A percentile compares a stretch with the other conserved stretches of the same genome.
These are phyloP conservation scores for Polyergus mexicanus DNA, from an alignment of 1,140 invertebrate genomes.

Conservation along the genomic window DNA sequence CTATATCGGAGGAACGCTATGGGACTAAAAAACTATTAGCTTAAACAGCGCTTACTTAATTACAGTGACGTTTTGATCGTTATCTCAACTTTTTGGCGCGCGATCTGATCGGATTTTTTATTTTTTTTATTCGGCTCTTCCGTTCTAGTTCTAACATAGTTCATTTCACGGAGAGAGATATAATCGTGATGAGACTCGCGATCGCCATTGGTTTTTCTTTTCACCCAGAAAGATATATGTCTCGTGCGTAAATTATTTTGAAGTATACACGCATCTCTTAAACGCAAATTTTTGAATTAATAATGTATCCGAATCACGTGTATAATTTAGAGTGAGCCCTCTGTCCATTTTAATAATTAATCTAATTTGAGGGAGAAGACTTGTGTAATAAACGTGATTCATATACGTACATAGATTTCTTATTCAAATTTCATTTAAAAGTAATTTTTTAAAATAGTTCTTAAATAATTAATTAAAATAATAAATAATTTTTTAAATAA, in stretches of 20 bases:
- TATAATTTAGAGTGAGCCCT: slow-evolving; percentile 10
- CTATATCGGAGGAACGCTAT: slow-evolving; percentile 27
- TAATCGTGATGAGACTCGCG: slow-evolving; percentile 21
- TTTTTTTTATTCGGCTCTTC: not conserved
- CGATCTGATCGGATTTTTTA: not conserved
- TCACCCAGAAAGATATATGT: slow-evolving; percentile 11
- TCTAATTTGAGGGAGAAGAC: not conserved
- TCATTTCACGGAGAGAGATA: slow-evolving; percentile 32
- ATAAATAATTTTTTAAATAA: slow-evolving; percentile 12
- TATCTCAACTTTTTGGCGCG: slow-evolving; percentile 44
- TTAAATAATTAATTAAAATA: not conserved
- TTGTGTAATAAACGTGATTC: not conserved
- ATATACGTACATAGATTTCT: not conserved
- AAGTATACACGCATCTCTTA: slow-evolving; percentile 26
- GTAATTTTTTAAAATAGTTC: not conserved
- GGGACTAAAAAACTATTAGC: slow-evolving; percentile 33
- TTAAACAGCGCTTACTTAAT: slow-evolving; percentile 36
- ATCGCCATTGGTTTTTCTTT: not conserved
- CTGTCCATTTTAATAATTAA: slow-evolving; percentile 8
- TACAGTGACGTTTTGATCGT: slow-evolving; percentile 40
- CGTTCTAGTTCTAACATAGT: not conserved
- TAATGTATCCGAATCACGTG: not conserved
- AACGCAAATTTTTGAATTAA: not conserved
- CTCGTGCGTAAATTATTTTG: not conserved
- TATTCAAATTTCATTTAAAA: slow-evolving; percentile 10